Evolutionary conservation across 2,113 vertebrate genomes (phyloP), one percentile per base, ranked within the genome.

Genomic region (Tachycineta bicolor): DNA sequence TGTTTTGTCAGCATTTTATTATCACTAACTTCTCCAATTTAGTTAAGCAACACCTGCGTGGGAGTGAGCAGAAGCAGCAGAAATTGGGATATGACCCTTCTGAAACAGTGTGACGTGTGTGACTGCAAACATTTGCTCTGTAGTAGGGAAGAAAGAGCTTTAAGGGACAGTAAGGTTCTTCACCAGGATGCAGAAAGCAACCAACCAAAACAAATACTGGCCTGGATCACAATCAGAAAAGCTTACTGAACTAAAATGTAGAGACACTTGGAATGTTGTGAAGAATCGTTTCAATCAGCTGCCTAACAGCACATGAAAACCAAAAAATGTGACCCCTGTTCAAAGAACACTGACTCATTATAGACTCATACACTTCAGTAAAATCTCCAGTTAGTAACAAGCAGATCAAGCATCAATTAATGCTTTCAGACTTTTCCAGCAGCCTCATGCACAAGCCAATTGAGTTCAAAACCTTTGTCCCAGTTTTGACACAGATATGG

Each of bases 401-500:
- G 41, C 33, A 96, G 67, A 94, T 86, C 86, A 93, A 93, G 87
- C 92, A 89, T 68, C 82, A 47, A 70, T 87, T 64, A 94, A 95
- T 74, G 43, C 79, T 62, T 91, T 96, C 76, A 86, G 49, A 67
- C 75, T 62, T 75, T 83, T 79, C 95, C 94, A 92, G 87, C 68
- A 80, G 87, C 41, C 79, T 81, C 98, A 97, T 97, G 98, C 98
- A 91, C 49, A 44, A 76, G 79, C 70, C 88, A 92, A 49, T 29
- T 16, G 7, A 76, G 56, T 85, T 81, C 79, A 93, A 88, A 96
- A 98, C 98, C 98, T 98, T 97, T 96, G 90, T 97, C 97, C 97
- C 97, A 98, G 81, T 49, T 96, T 94, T 97, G 96, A 89, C 97
- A 97, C 50, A 98, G 94, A 85, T 96, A 97, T 5, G 34, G 78